These are phyloP conservation scores for Rhagonycha fulva DNA, from an alignment of 2,888 invertebrate species.

Conservation along the genomic window DNA sequence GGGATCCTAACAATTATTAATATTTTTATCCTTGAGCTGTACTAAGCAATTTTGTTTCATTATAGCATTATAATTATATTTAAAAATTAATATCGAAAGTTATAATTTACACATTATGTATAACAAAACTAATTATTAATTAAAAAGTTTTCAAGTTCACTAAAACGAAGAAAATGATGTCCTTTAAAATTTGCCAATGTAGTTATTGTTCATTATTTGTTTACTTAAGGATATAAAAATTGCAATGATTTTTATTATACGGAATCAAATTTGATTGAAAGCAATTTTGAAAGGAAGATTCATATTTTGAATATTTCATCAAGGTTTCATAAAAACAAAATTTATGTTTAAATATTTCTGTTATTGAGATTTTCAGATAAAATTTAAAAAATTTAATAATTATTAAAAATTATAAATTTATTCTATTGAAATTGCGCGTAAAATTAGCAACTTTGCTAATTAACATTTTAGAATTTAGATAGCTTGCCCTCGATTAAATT, in stretches of 20 bases:
- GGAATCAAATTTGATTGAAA: too few species aligned
- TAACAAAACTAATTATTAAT: too few species aligned
- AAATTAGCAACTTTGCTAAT: neutral
- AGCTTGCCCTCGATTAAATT: neutral
- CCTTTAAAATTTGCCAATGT: too few species aligned
- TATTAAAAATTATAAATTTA: neutral
- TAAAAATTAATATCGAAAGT: neutral
- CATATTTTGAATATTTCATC: too few species aligned
- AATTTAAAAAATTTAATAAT: neutral
- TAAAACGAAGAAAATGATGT: too few species aligned
- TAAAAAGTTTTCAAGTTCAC: too few species aligned
- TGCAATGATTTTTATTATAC: too few species aligned
- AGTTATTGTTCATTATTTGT: too few species aligned
- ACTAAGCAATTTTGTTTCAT: neutral
- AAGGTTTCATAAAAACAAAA: too few species aligned
- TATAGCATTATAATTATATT: neutral
- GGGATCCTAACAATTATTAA: neutral
- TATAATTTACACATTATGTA: neutral
- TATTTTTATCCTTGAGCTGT: neutral
- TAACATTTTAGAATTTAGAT: neutral
- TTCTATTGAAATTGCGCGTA: neutral
- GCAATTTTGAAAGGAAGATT: too few species aligned
- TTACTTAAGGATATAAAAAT: too few species aligned
- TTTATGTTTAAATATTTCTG: too few species aligned
- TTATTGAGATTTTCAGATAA: neutral